Conservation (phyloP, 2,888 invertebrate genomes). For the Euplexia lucipara region DNA sequence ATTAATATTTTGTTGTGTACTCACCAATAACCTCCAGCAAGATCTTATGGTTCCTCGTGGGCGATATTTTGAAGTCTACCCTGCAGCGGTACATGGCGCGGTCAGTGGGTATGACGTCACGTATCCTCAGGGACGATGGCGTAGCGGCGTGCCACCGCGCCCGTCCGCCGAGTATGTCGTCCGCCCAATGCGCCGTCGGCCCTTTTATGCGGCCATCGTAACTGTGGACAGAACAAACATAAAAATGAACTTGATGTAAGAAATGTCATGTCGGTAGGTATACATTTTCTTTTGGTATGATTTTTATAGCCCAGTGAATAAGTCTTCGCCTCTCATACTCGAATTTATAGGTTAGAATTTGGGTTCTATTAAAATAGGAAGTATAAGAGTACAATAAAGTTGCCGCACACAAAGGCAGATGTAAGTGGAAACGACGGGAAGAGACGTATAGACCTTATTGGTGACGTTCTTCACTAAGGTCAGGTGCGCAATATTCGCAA, state of each 20-base stretch:
- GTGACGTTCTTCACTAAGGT: too few species aligned
- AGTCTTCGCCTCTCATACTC: background rate
- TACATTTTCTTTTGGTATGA: too few species aligned
- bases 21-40: slow-evolving; percentile 94
- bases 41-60: slow-evolving; percentile 94
- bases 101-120: slow-evolving; percentile 93
- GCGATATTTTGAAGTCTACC: slow-evolving; percentile 95
- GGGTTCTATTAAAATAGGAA: too few species aligned
- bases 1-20: slow-evolving; percentile 46
- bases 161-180: slow-evolving; percentile 92
- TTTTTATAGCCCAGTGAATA: background rate
- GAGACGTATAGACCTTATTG: too few species aligned
- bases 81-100: slow-evolving; percentile 95
- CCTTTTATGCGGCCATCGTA: slow-evolving; percentile 92
- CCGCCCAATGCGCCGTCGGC: slow-evolving; percentile 93
- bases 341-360: too few species aligned
- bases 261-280: too few species aligned
- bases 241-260: background rate
- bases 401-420: too few species aligned
- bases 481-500: too few species aligned
- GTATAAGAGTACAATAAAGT: too few species aligned
- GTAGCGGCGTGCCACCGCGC: slow-evolving; percentile 93
- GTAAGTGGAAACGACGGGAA: too few species aligned
- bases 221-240: slow-evolving; percentile 89
- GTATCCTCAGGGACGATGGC: slow-evolving; percentile 93